Evolutionary conservation across 2,888 invertebrate species (phyloP), one percentile per base, ranked within the genome.

Genomic region (Antheraea assamensis): DNA sequence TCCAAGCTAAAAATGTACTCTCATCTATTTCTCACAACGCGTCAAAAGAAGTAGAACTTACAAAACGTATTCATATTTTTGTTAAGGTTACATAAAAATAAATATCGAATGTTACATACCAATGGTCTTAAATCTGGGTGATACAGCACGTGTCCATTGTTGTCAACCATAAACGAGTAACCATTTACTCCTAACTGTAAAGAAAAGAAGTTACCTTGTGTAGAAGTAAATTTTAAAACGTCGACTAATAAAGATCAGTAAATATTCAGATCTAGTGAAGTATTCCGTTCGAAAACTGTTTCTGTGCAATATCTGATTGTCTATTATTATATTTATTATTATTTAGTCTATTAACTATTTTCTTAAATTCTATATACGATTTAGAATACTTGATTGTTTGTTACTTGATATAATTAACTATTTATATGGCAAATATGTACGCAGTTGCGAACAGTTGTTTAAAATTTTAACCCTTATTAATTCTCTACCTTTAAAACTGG

Each of bases 81-180:
- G 10, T 13, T 42, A 42, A 13, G 10, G 1, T 42, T 3, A 42
- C 10, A 42, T 3, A 42, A 42, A 42, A 7, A 7, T 42, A 42
- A 42, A 42, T 68, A 5, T 74, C 17, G 55, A 8, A 55, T 21
- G 24, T 73, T 75, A 85, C 96, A 95, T 95, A 98, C 98, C 95
- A 98, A 92, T 72, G 99, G 98, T 83, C 98, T 96, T 84, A 99
- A 95, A 90, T 99, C 99, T 42, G 99, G 99, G 96, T 99, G 99
- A 90, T 98, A 98, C 77, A 99, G 95, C 78, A 99, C 97, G 92
- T 98, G 98, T 83, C 99, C 99, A 95, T 99, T 99, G 92, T 99
- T 99, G 92, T 99, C 99, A 86, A 99, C 97, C 93, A 99, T 97
- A 94, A 99, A 99, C 72, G 98, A 98, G 93, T 99, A 99, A 73